Percentiles rank a stretch among this genome's conserved stretches.
These are phyloP conservation scores for Brachyopa scutellaris DNA, from an alignment of 2,888 invertebrate genomes.

Conservation along the genomic window DNA sequence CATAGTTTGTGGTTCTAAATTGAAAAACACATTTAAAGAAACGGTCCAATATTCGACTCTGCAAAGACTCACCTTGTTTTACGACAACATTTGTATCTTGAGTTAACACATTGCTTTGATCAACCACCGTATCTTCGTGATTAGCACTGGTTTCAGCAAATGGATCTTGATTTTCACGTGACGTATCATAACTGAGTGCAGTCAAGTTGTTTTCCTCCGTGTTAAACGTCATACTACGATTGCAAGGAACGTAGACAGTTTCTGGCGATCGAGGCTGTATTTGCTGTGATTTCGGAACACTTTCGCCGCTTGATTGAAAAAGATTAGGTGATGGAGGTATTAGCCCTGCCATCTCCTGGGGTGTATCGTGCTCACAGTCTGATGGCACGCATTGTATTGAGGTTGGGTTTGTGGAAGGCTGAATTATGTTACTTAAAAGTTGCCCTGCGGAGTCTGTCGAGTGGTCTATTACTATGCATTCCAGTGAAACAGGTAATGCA, in stretches of 20 bases:
- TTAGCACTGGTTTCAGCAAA: neutral
- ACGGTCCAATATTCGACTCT: no score
- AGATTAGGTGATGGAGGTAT: slow-evolving; percentile 47
- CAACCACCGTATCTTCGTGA: neutral
- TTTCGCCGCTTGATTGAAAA: slow-evolving; percentile 54
- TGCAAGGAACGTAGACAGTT: slow-evolving; percentile 33
- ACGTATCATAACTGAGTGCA: neutral
- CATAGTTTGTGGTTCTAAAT: slow-evolving; percentile 35
- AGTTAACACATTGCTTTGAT: neutral
- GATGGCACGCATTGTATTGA: no score
- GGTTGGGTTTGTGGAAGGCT: neutral
- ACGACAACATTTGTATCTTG: neutral
- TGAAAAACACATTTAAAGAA: slow-evolving; percentile 1
- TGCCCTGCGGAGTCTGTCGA: neutral
- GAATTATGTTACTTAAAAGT: slow-evolving; percentile 3
- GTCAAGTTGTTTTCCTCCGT: slow-evolving; percentile 40
- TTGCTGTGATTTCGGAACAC: neutral
- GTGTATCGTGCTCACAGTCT: neutral
- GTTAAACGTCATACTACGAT: slow-evolving; percentile 1
- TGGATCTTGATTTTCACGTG: slow-evolving; percentile 24
- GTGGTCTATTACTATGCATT: neutral
- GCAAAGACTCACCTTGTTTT: slow-evolving; percentile 43
- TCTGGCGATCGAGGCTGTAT: slow-evolving; percentile 11
- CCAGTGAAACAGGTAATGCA: neutral
- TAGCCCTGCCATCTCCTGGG: neutral